These are phyloP conservation scores for Aphelocoma californica DNA, from an alignment of 2,797 vertebrate genomes.

Conservation along the genomic window DNA sequence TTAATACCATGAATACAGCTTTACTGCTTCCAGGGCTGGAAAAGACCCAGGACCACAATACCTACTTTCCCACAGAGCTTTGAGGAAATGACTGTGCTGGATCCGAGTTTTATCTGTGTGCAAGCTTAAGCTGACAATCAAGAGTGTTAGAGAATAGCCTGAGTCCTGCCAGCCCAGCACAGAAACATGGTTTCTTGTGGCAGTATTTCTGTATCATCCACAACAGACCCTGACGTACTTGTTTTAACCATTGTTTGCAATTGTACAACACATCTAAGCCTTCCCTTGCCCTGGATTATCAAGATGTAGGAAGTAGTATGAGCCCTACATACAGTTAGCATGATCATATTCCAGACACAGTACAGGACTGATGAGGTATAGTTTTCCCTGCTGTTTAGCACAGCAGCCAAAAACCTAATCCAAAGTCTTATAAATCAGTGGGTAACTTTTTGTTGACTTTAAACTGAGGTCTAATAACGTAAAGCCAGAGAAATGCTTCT, in stretches of 20 bases:
- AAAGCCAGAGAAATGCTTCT: not conserved
- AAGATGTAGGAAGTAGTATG: not conserved
- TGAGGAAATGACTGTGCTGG: not conserved
- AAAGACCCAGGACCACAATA: not conserved
- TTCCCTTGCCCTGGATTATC: not conserved
- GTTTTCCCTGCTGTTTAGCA: not conserved
- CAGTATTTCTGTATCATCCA: not conserved
- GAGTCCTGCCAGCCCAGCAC: not conserved
- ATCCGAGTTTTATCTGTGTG: not conserved
- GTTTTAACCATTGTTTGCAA: not conserved
- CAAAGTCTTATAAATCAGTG: not conserved
- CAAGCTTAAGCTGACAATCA: not conserved
- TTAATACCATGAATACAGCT: not conserved
- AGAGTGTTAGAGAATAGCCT: not conserved
- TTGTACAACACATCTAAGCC: not conserved
- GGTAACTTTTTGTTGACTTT: not conserved
- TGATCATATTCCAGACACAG: not conserved
- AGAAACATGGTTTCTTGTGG: not conserved
- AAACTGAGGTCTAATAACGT: not conserved
- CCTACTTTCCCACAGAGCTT: not conserved
- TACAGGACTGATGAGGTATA: not conserved
- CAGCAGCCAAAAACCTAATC: not conserved
- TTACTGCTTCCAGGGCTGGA: not conserved
- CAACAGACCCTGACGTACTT: not conserved
- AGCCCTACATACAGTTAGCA: not conserved